Conservation (phyloP, 2,888 invertebrate genomes). For the Scaptomyza cyrtandrae region DNA sequence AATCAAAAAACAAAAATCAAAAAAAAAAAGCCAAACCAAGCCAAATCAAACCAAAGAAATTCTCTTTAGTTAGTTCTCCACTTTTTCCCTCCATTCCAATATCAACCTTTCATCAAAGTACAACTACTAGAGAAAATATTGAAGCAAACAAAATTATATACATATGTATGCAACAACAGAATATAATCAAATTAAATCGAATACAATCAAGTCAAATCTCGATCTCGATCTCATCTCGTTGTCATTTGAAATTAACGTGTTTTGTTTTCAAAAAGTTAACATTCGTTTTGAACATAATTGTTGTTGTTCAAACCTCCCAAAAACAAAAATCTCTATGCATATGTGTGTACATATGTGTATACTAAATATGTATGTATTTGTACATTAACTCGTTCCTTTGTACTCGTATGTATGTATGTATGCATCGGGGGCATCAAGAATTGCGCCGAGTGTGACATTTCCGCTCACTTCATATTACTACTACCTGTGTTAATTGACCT, state of each 20-base stretch:
- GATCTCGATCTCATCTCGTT: slow-evolving; percentile 25
- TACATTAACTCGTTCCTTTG: slow-evolving; percentile 18
- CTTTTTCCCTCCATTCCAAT: slow-evolving; percentile 9
- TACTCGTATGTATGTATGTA: slow-evolving; percentile 17
- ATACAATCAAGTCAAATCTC: slow-evolving; percentile 21
- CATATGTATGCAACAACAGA: not conserved
- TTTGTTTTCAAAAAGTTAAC: slow-evolving; percentile 59
- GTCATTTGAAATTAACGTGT: slow-evolving; percentile 24
- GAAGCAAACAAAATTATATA: not conserved
- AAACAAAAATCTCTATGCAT: slow-evolving; percentile 27
- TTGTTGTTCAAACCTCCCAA: slow-evolving; percentile 54
- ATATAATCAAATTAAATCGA: slow-evolving; percentile 16
- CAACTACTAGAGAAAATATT: not conserved
- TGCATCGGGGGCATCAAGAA: slow-evolving; percentile 50
- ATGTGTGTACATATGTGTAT: slow-evolving; percentile 48
- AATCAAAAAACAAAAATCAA: slow-evolving; percentile 2
- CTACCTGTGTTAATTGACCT: slow-evolving; percentile 27
- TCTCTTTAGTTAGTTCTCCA: slow-evolving; percentile 59
- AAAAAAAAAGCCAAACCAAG: slow-evolving; percentile 8
- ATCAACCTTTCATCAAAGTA: slow-evolving; percentile 25
- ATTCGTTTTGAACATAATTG: slow-evolving; percentile 70
- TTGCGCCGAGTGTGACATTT: slow-evolving; percentile 51
- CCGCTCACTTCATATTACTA: slow-evolving; percentile 35
- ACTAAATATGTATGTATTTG: slow-evolving; percentile 29
- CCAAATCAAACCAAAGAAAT: slow-evolving; percentile 7